Evolutionary conservation across 2,113 vertebrate genomes (phyloP).

Genomic region (Rhinoderma darwinii): DNA sequence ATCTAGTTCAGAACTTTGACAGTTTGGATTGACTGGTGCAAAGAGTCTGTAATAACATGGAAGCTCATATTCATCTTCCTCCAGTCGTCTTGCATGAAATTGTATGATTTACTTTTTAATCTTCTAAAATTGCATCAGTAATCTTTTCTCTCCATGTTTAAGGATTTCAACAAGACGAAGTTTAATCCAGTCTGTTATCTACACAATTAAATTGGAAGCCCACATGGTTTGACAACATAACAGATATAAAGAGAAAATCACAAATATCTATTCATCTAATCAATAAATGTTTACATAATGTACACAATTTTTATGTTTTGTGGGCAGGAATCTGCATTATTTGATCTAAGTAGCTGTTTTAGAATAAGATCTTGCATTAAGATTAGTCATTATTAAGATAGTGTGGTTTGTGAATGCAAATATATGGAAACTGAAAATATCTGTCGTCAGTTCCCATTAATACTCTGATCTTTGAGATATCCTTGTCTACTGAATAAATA

Average conservation of each 20-base stretch:
- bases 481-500: neutral
- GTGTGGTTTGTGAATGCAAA: neutral
- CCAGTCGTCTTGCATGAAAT: constrained; percentile 76
- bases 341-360: neutral
- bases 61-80: constrained; percentile 73
- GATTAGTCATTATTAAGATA: neutral
- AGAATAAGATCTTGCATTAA: neutral
- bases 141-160: constrained; percentile 66
- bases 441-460: neutral
- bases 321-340: neutral
- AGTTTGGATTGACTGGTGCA: constrained; percentile 27
- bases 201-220: constrained; percentile 68
- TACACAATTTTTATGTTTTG: neutral
- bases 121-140: constrained; percentile 76
- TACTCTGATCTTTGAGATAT: neutral
- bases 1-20: neutral
- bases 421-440: neutral
- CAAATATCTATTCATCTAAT: neutral
- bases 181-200: constrained; percentile 71
- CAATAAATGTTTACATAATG: neutral
- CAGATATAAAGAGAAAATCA: constrained; percentile 16
- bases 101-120: constrained; percentile 76
- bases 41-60: constrained; percentile 75
- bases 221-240: constrained; percentile 52
- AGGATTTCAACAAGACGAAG: constrained; percentile 57